Evolutionary conservation across 2,888 invertebrate genomes (phyloP).

Genomic region (Oxyteleia sp.): DNA sequence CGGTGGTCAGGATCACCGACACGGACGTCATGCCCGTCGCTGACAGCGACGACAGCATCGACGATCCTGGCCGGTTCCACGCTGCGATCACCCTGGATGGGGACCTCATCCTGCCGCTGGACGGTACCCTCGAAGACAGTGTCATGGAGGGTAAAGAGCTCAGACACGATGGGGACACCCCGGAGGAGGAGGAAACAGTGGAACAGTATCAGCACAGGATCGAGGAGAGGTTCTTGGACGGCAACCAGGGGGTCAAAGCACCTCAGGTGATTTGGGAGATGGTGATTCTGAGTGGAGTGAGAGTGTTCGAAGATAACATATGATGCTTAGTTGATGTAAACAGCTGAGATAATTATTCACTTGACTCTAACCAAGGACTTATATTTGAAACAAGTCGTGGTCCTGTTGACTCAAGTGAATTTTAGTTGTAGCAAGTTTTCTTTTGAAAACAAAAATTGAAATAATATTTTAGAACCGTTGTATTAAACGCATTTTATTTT

Average conservation of each 20-base stretch:
- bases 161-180: constrained; percentile 86
- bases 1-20: constrained; percentile 88
- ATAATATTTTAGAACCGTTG: too few relatives aligned
- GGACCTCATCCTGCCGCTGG: constrained; percentile 86
- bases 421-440: too few relatives aligned
- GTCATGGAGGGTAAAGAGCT: constrained; percentile 86
- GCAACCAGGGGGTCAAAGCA: constrained; percentile 90
- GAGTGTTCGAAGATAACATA: too few relatives aligned
- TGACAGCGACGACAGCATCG: constrained; percentile 87
- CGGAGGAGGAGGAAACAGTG: constrained; percentile 86
- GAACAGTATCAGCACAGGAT: constrained; percentile 90
- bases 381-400: too few relatives aligned
- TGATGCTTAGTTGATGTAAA: too few relatives aligned
- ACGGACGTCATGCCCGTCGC: constrained; percentile 86
- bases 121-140: constrained; percentile 87
- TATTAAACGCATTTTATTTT: too few relatives aligned
- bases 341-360: not conserved
- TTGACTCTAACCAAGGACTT: too few relatives aligned
- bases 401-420: too few relatives aligned
- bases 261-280: constrained; percentile 86
- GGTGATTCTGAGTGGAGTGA: too few relatives aligned
- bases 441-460: too few relatives aligned
- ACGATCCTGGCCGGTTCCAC: constrained; percentile 82
- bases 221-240: constrained; percentile 90
- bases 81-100: constrained; percentile 85